Conservation (phyloP, 2,888 invertebrate species). For the Apodemia hepburni region DNA sequence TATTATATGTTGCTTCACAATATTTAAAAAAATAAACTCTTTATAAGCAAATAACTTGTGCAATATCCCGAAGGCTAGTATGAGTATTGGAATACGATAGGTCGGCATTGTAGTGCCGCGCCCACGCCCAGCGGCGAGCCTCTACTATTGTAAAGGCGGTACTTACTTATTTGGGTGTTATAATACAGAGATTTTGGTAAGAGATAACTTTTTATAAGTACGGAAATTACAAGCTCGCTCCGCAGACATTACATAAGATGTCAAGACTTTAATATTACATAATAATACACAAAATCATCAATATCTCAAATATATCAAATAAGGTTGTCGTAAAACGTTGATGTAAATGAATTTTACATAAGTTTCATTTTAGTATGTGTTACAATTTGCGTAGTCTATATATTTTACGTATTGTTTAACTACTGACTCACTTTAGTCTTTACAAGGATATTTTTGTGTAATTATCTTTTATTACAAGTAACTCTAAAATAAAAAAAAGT, state of each 20-base stretch:
- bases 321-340: no score
- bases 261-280: background rate
- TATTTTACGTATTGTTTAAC: no score
- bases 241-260: background rate
- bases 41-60: background rate
- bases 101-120: background rate
- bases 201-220: slow-evolving; percentile 1
- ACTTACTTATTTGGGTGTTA: slow-evolving; percentile 4
- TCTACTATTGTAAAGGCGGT: slow-evolving; percentile 3
- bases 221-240: background rate
- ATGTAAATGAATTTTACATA: no score
- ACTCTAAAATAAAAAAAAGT: no score
- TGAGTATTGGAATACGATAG: slow-evolving; percentile 11
- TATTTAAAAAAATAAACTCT: background rate
- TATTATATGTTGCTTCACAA: background rate
- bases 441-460: no score
- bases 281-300: background rate
- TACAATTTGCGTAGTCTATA: no score
- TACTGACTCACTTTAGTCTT: no score
- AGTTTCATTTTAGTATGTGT: no score
- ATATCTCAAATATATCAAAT: no score
- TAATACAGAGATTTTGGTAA: background rate
- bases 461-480: no score
- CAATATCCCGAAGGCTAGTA: background rate
- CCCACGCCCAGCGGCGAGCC: slow-evolving; percentile 6